A percentile compares a stretch with the other conserved stretches of the same genome.
Evolutionary conservation across 2,888 invertebrate genomes (phyloP).

Genomic region (Luperina nickerlii): DNA sequence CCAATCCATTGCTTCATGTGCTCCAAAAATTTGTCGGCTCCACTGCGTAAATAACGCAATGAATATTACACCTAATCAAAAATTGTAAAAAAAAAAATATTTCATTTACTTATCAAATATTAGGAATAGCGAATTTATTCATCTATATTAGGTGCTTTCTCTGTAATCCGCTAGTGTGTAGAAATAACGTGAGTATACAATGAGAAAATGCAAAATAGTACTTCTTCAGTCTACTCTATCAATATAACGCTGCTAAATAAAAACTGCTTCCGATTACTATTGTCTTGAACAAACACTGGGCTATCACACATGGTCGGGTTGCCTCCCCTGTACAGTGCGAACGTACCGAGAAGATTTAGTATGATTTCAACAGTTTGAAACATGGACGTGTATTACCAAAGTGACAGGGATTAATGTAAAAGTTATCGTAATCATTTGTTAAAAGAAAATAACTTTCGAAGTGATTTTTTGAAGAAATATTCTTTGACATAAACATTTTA

Average conservation of each 20-base stretch:
- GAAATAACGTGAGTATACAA: constrained; percentile 22
- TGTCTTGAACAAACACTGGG: constrained; percentile 24
- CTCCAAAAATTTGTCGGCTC: background rate
- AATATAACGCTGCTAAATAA: constrained; percentile 64
- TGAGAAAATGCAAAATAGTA: constrained; percentile 63
- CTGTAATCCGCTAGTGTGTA: no score
- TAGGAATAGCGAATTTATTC: no score
- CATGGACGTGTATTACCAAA: constrained; percentile 45
- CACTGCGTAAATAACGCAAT: background rate
- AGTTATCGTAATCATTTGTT: constrained; percentile 27
- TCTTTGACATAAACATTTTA: background rate
- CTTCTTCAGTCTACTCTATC: constrained; percentile 51
- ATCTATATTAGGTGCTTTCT: no score
- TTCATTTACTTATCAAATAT: no score
- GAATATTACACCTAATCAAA: background rate
- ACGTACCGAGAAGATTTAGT: constrained; percentile 57
- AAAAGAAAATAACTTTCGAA: constrained; percentile 9
- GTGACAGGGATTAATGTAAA: background rate
- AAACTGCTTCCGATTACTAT: constrained; percentile 34
- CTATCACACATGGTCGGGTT: constrained; percentile 44
- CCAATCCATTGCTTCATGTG: background rate
- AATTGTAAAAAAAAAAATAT: background rate
- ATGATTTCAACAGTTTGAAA: constrained; percentile 32
- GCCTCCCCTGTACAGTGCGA: constrained; percentile 35
- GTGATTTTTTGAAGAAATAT: constrained; percentile 6